Base-by-base conservation (phyloP, 1,140 invertebrate genomes). In the Chelonus insularis region DNA sequence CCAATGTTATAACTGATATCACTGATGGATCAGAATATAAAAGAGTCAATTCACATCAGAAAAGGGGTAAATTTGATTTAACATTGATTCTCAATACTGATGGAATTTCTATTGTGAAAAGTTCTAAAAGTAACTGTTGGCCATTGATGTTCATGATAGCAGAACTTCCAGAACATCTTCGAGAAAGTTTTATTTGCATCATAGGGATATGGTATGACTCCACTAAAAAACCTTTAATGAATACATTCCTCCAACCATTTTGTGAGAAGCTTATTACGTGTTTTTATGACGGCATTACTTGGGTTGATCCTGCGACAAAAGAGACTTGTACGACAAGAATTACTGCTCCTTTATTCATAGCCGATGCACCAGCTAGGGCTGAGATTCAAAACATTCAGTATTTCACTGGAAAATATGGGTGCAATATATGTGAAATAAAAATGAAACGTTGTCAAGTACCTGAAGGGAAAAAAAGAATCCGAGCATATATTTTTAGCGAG, bases 301-400 rank as follows among this genome's bases (percentile, higher is more conserved):
- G 68, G 68, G 25, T 62, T 7, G 58, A 72, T 57, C 65, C 63
- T n/a, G 45, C n/a, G 14, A 66, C 60, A 34, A 34, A 54, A 23
- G 25, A 57, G 7, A 41, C 4, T 43, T 32, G 43, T 21, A 37
- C 36, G 12, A 62, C 63, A 8, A 56, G 52, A 60, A 47, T 70
- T 16, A 41, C 68, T 7, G 65, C 67, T 34, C 68, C 69, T 2
- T 34, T 69, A 12, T 55, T 63, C 12, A 29, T 68, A 8, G 69
- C 55, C 12, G 67, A 71, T 67, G 66, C 69, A 41, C 69, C 67
- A 14, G 65, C 63, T 4, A 37, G 71, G 65, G 71, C 71, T 7
- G 45, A 68, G 47, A 12, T 72, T 29, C 67, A 67, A 64, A 72
- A 72, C 52, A 65, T 69, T 39, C 58, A 57, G 8, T 59, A 65